phyloP scores from a whole-genome alignment of 2,797 vertebrate species.

The Eutrigla gurnardus region DNA sequence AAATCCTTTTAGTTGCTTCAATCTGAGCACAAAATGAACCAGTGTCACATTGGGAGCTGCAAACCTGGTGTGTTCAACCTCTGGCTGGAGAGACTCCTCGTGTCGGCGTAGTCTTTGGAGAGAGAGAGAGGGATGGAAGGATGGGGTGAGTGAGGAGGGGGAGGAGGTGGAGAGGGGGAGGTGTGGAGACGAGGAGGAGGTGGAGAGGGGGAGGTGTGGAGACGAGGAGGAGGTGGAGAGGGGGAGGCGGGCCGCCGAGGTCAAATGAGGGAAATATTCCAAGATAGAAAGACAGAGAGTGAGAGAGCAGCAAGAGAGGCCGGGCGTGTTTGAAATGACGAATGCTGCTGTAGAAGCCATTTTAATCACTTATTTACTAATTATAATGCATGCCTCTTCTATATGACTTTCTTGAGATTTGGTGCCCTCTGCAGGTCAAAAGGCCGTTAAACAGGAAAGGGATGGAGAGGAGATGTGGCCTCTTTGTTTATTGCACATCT shows the following conservation, averaged over 20 bases:
- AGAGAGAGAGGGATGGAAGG: constrained; percentile 46
- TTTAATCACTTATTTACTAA: no score
- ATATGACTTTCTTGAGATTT: no score
- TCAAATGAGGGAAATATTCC: constrained; percentile 78
- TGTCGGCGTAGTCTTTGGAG: constrained; percentile 93
- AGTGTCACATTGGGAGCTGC: constrained; percentile 68
- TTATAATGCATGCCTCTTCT: no score
- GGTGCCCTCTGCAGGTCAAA: no score
- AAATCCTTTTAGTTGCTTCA: constrained; percentile 40
- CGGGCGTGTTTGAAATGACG: constrained; percentile 16
- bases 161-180: constrained; percentile 70
- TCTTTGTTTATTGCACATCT: no score
- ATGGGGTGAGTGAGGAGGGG: constrained; percentile 81
- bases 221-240: constrained; percentile 81
- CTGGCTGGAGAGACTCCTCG: constrained; percentile 89
- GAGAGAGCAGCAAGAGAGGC: constrained; percentile 50
- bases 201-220: constrained; percentile 71
- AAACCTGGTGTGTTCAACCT: constrained; percentile 94
- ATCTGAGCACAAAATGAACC: constrained; percentile 6
- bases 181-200: constrained; percentile 78
- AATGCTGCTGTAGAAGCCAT: constrained; percentile 3
- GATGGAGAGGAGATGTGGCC: no score
- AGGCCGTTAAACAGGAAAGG: no score
- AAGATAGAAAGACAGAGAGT: constrained; percentile 79
- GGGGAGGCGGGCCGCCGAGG: constrained; percentile 72